phyloP scores from a whole-genome alignment of 2,797 vertebrate genomes.

The Pangasius mekongensis region DNA sequence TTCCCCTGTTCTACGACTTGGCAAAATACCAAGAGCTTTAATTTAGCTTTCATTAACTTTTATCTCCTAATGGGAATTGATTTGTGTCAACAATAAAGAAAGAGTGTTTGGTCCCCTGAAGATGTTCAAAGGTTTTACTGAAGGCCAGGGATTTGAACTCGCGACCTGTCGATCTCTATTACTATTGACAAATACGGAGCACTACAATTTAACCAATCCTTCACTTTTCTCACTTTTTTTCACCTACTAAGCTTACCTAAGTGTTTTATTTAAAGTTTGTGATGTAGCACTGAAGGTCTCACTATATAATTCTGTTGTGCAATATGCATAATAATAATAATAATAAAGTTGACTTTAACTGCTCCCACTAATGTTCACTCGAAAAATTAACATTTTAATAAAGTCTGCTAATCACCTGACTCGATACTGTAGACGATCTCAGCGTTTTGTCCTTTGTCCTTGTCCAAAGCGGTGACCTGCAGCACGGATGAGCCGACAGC shows the following conservation, averaged over 20 bases:
- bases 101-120: neutral
- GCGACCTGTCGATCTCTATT: neutral
- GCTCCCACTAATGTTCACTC: neutral
- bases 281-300: neutral
- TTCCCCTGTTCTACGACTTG: neutral
- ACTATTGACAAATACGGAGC: neutral
- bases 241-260: too few species aligned
- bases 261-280: neutral
- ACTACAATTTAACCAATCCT: neutral
- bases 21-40: neutral
- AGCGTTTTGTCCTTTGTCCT: slow-evolving; percentile 93
- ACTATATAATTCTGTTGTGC: neutral
- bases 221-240: neutral
- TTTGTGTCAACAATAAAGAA: neutral
- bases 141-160: neutral
- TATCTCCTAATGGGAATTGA: neutral
- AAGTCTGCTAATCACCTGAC: slow-evolving; percentile 80
- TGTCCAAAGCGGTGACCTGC: slow-evolving; percentile 92
- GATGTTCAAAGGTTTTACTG: neutral
- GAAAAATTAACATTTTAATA: neutral
- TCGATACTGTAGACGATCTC: slow-evolving; percentile 92
- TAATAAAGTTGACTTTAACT: neutral
- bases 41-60: slow-evolving; percentile 13
- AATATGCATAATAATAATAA: neutral
- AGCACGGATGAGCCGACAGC: slow-evolving; percentile 88